Percentiles rank a stretch among this genome's conserved stretches.
These are phyloP conservation scores for Chrysolina haemoptera DNA, from an alignment of 2,888 invertebrate genomes.

Conservation along the genomic window DNA sequence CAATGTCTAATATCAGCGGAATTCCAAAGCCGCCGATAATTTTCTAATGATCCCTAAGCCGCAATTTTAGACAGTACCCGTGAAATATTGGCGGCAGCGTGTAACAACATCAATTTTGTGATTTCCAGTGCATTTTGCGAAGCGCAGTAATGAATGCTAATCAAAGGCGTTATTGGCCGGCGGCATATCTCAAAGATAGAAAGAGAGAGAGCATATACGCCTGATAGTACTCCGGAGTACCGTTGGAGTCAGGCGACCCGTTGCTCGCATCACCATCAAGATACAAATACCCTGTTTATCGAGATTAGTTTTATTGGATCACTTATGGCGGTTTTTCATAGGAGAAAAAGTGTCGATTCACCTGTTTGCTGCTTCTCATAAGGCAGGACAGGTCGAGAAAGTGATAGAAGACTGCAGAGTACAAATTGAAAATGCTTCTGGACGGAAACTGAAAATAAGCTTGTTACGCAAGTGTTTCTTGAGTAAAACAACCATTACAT, in stretches of 20 bases:
- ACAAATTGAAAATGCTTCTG: not conserved
- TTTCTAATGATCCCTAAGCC: too few species aligned
- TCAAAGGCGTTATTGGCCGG: constrained; percentile 56
- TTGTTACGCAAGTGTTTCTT: not conserved
- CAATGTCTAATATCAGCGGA: too few species aligned
- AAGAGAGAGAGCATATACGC: constrained; percentile 1
- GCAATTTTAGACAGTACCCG: not conserved
- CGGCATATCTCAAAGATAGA: constrained; percentile 37
- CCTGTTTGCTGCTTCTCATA: not conserved
- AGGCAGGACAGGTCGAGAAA: constrained; percentile 19
- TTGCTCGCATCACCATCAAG: constrained; percentile 7
- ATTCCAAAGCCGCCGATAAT: too few species aligned
- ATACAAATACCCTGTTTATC: constrained; percentile 7
- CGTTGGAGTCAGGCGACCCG: constrained; percentile 5
- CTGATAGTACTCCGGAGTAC: constrained; percentile 12
- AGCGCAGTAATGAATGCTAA: constrained; percentile 56
- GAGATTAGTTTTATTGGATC: constrained; percentile 7
- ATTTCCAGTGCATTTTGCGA: constrained; percentile 35
- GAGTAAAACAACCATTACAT: too few species aligned
- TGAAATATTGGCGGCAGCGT: constrained; percentile 20
- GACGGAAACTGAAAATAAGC: not conserved
- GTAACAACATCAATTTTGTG: constrained; percentile 20
- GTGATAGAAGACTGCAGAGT: not conserved
- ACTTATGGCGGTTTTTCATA: not conserved
- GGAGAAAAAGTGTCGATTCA: not conserved